Percentiles rank a stretch among this genome's conserved stretches.
These are phyloP conservation scores for Sebastes steindachneri DNA, from an alignment of 2,797 vertebrate genomes.

Conservation along the genomic window DNA sequence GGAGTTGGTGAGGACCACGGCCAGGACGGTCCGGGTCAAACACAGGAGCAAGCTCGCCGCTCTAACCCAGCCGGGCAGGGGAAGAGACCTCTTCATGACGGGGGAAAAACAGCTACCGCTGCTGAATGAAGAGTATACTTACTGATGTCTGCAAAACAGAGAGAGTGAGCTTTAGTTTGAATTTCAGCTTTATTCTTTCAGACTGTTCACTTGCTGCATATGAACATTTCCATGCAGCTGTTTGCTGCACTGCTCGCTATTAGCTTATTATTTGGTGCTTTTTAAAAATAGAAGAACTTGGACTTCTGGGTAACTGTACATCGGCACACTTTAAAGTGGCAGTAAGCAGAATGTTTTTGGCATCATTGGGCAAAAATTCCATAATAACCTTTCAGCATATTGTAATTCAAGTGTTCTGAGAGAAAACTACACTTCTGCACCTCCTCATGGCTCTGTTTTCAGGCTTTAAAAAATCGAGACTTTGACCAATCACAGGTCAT, in stretches of 20 bases:
- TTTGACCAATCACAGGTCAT: too few relatives aligned
- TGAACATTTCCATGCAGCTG: not conserved
- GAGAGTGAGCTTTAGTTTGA: not conserved
- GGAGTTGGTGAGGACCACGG: constrained; percentile 88
- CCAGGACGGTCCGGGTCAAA: constrained; percentile 81
- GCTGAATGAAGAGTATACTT: constrained; percentile 8
- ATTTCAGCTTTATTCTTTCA: not conserved
- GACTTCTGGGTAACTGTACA: not conserved
- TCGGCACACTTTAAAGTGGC: not conserved
- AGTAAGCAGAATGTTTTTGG: too few relatives aligned
- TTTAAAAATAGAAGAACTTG: not conserved
- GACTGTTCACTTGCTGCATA: not conserved
- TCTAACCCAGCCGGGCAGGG: constrained; percentile 78
- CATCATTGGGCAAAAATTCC: too few relatives aligned
- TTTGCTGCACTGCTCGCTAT: not conserved
- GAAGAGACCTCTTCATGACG: constrained; percentile 85
- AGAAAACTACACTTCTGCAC: too few relatives aligned
- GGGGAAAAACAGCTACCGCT: constrained; percentile 14
- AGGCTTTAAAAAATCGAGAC: too few relatives aligned
- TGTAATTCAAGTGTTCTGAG: too few relatives aligned
- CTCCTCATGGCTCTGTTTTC: too few relatives aligned
- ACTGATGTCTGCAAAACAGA: constrained; percentile 43
- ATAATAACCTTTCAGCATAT: too few relatives aligned
- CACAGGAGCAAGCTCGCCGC: constrained; percentile 82
- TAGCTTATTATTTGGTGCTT: not conserved